Percentiles rank a stretch among this genome's conserved stretches.
These are phyloP conservation scores for Phymanthus crucifer DNA, from an alignment of 92 coral and sea anemone genomes.

Conservation along the genomic window DNA sequence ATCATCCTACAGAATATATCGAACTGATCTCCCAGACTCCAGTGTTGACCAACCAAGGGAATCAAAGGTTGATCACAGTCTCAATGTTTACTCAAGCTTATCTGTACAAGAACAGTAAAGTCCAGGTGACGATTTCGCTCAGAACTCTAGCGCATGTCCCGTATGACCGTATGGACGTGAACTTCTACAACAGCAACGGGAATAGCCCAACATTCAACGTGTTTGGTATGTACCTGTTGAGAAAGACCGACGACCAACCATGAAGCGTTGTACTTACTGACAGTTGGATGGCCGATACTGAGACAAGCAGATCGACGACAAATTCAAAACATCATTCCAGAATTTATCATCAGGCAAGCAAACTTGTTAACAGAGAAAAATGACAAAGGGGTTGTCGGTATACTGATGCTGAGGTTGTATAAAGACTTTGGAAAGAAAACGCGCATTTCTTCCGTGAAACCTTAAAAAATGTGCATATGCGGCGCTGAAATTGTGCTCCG, in stretches of 20 bases:
- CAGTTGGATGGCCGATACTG: background rate
- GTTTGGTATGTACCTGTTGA: conserved; percentile 5
- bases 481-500: too few relatives aligned
- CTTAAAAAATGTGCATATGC: too few relatives aligned
- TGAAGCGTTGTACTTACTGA: background rate
- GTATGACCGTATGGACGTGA: too few relatives aligned
- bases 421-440: too few relatives aligned
- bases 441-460: too few relatives aligned
- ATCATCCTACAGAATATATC: background rate
- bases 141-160: too few relatives aligned
- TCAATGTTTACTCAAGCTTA: conserved; percentile 9
- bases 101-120: background rate
- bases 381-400: too few relatives aligned
- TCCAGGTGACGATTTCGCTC: background rate
- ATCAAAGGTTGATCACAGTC: background rate
- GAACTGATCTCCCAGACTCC: conserved; percentile 6
- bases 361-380: too few relatives aligned
- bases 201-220: background rate
- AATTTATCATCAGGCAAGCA: too few relatives aligned
- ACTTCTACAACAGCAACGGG: background rate
- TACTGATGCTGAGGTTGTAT: too few relatives aligned
- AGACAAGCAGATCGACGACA: too few relatives aligned
- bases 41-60: conserved; percentile 1
- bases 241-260: background rate
- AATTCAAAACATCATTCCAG: too few relatives aligned